Conservation (phyloP, 2,113 vertebrate species). For the Cynopterus brachyotis region DNA sequence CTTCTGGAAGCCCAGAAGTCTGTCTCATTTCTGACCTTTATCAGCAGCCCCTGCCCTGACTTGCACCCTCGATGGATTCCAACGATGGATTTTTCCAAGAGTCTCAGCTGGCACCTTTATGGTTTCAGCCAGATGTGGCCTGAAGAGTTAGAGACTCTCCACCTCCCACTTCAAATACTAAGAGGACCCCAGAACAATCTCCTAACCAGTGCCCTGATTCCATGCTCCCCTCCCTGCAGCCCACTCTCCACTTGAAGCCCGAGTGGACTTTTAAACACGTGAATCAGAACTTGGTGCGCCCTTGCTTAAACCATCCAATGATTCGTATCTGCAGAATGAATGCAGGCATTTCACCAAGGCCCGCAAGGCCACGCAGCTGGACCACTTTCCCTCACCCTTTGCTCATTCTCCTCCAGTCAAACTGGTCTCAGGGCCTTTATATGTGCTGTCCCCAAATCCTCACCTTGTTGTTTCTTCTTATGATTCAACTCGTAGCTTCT, state of each 20-base stretch:
- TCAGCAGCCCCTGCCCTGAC: neutral
- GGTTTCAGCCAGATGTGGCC: neutral
- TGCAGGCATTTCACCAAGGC: neutral
- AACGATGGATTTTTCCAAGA: neutral
- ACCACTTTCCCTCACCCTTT: neutral
- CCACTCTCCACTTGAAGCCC: neutral
- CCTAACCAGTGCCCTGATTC: neutral
- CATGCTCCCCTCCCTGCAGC: neutral
- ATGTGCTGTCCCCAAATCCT: neutral
- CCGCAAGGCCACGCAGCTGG: neutral
- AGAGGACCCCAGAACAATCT: neutral
- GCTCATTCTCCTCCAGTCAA: neutral
- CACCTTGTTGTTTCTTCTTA: neutral
- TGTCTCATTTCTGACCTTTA: neutral
- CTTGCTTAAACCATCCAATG: neutral
- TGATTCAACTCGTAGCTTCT: neutral
- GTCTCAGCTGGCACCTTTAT: neutral
- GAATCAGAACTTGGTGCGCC: neutral
- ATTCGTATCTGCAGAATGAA: neutral
- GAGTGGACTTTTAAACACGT: neutral
- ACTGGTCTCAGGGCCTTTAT: neutral
- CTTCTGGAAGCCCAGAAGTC: conserved; percentile 10
- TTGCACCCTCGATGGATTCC: neutral
- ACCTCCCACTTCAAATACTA: neutral
- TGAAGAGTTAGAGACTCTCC: neutral